Conservation (phyloP, 2,888 invertebrate genomes). For the Phlogophora meticulosa region DNA sequence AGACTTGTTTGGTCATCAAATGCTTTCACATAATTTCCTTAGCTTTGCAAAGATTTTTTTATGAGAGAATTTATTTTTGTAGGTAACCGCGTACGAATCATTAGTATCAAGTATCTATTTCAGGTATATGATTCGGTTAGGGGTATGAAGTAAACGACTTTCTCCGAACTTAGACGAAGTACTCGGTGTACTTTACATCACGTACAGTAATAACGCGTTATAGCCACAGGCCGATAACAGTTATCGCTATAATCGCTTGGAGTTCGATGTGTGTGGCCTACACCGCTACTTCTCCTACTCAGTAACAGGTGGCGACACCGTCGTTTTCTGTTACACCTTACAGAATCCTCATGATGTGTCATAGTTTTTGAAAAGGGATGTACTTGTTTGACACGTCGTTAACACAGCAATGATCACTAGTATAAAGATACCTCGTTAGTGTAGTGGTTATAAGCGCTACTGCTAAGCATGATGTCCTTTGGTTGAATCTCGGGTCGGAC, state of each 20-base stretch:
- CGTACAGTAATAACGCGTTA: conserved; percentile 57
- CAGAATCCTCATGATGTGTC: not conserved
- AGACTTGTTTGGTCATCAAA: not conserved
- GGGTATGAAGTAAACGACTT: conserved; percentile 30
- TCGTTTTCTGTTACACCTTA: conserved; percentile 4
- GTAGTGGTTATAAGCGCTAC: too few relatives aligned
- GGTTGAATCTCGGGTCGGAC: too few relatives aligned
- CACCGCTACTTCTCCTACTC: conserved; percentile 21
- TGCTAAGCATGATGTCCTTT: too few relatives aligned
- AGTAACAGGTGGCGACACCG: conserved; percentile 63
- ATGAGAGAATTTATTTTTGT: conserved; percentile 44
- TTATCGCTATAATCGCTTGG: conserved; percentile 40
- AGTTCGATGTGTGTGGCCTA: conserved; percentile 31
- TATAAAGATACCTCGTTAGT: too few relatives aligned
- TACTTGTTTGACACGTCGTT: too few relatives aligned
- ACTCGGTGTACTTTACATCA: conserved; percentile 20
- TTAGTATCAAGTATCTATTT: too few relatives aligned
- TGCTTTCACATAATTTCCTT: not conserved
- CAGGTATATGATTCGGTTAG: too few relatives aligned
- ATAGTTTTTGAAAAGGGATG: not conserved
- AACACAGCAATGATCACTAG: too few relatives aligned
- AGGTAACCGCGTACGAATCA: too few relatives aligned
- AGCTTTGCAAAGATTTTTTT: conserved; percentile 28
- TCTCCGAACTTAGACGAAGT: conserved; percentile 24
- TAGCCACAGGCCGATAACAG: conserved; percentile 39